A percentile compares a stretch with the other conserved stretches of the same genome.
phyloP scores from a whole-genome alignment of 2,888 invertebrate species.

The Cyclophora albipunctata region DNA sequence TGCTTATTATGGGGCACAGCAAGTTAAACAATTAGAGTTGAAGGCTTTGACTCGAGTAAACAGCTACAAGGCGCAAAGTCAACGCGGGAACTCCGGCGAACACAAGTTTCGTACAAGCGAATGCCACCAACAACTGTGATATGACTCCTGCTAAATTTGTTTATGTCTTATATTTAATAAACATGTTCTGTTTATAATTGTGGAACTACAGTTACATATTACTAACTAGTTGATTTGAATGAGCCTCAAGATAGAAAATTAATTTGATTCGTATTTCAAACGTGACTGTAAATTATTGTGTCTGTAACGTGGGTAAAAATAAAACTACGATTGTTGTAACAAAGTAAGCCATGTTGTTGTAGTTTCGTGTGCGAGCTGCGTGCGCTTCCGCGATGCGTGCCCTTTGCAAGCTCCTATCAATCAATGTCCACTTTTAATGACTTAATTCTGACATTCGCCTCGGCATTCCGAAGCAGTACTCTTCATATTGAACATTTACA shows the following conservation, averaged over 20 bases:
- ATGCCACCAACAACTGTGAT: constrained; percentile 11
- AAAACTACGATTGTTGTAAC: no score
- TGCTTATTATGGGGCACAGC: constrained; percentile 21
- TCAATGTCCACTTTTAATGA: constrained; percentile 65
- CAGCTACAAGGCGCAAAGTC: constrained; percentile 41
- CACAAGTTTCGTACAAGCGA: constrained; percentile 19
- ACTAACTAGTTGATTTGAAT: no score
- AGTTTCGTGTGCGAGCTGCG: constrained; percentile 46
- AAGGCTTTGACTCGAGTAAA: constrained; percentile 27
- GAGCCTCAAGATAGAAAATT: no score
- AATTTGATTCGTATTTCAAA: no score
- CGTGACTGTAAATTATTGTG: no score
- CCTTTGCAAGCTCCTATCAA: constrained; percentile 55
- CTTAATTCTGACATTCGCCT: constrained; percentile 61
- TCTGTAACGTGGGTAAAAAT: no score
- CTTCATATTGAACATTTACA: constrained; percentile 55
- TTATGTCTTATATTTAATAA: no score
- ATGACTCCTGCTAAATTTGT: constrained; percentile 3
- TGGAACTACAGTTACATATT: no score
- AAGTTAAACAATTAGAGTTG: constrained; percentile 24
- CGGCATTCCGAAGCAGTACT: constrained; percentile 37
- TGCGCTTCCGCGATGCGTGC: constrained; percentile 59
- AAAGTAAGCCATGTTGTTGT: constrained; percentile 8
- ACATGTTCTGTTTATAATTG: no score
- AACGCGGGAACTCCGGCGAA: constrained; percentile 28